phyloP scores from a whole-genome alignment of 1,140 invertebrate genomes.

The Drosophila miranda region DNA sequence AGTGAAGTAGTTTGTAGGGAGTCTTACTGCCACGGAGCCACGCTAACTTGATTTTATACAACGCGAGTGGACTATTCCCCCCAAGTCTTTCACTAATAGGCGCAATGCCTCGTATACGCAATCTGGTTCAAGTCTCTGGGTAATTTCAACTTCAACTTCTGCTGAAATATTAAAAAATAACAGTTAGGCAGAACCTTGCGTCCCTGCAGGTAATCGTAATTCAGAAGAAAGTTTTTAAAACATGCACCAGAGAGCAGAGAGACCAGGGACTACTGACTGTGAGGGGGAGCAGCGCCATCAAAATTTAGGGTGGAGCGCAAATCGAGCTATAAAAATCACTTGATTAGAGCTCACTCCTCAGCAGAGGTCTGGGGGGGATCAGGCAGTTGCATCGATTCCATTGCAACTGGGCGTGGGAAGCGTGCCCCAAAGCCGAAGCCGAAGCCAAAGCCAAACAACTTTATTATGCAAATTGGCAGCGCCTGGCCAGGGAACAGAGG shows the following conservation, averaged over 20 bases:
- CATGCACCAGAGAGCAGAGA: no score
- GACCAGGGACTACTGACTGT: no score
- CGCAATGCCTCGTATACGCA: slow-evolving; percentile 53
- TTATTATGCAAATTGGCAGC: slow-evolving; percentile 65
- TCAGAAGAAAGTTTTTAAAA: no score
- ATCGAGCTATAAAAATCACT: slow-evolving; percentile 54
- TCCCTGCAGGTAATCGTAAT: slow-evolving; percentile 25
- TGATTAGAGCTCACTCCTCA: slow-evolving; percentile 30
- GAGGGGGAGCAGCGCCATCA: no score
- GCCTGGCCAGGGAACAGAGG: slow-evolving; percentile 41
- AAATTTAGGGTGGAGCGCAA: no score
- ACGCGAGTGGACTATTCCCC: not conserved
- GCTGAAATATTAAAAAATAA: slow-evolving; percentile 28
- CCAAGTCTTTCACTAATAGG: no score
- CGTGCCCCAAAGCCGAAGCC: not conserved
- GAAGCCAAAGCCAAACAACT: slow-evolving; percentile 47
- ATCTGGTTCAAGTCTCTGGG: slow-evolving; percentile 16
- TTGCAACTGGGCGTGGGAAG: slow-evolving; percentile 59
- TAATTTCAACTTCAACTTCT: slow-evolving; percentile 22
- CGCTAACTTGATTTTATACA: slow-evolving; percentile 12
- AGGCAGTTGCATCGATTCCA: not conserved
- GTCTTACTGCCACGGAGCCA: not conserved
- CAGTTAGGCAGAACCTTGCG: slow-evolving; percentile 46
- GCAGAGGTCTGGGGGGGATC: not conserved
- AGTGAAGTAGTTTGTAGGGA: slow-evolving; percentile 39